phyloP scores from a whole-genome alignment of 2,113 vertebrate species.

The Physeter macrocephalus region DNA sequence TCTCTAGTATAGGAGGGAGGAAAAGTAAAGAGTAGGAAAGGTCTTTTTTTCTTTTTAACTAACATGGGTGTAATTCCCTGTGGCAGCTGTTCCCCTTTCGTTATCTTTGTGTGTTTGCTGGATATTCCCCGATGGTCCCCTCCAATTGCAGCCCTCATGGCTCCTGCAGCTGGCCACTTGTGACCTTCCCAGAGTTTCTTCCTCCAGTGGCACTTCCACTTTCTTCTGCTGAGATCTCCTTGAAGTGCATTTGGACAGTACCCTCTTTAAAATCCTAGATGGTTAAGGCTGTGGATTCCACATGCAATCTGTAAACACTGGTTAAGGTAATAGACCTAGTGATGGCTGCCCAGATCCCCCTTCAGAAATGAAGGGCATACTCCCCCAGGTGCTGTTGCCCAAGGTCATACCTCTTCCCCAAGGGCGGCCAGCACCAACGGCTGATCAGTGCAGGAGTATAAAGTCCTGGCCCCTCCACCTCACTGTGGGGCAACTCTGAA shows the following conservation, averaged over 20 bases:
- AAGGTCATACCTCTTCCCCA: not conserved
- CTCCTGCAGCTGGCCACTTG: not conserved
- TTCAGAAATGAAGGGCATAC: not conserved
- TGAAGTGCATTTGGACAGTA: not conserved
- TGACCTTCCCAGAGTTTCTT: not conserved
- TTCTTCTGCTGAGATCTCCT: not conserved
- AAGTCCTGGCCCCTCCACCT: not conserved
- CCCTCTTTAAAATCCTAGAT: not conserved
- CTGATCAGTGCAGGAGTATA: not conserved
- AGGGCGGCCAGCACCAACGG: not conserved
- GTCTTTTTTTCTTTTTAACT: not conserved
- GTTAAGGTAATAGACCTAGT: not conserved
- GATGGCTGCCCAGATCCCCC: not conserved
- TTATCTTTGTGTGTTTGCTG: not conserved
- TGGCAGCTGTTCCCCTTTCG: not conserved
- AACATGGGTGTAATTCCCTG: not conserved
- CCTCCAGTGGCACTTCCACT: not conserved
- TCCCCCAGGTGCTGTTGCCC: not conserved
- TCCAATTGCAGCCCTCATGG: not conserved
- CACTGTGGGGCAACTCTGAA: not conserved
- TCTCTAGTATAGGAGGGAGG: not conserved
- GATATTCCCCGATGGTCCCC: not conserved
- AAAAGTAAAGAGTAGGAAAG: not conserved
- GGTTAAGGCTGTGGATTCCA: not conserved
- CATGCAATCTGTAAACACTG: not conserved